Conservation (phyloP, 2,888 invertebrate genomes). For the Heteromyza rotundicornis region DNA sequence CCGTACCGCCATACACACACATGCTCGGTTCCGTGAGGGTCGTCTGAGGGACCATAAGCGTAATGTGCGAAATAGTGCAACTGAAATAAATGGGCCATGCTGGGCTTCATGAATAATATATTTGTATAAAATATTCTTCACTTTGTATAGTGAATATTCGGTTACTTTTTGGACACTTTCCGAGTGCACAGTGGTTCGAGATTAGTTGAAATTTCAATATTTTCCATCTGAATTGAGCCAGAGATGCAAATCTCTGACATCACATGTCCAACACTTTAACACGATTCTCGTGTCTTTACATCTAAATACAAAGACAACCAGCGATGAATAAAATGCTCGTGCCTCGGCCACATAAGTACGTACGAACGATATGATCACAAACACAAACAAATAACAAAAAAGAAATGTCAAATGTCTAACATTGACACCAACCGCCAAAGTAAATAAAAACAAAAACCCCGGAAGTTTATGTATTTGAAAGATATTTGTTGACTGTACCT, state of each 20-base stretch:
- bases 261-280: background rate
- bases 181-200: too few relatives aligned
- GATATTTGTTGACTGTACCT: too few relatives aligned
- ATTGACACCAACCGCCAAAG: background rate
- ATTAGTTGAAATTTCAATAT: too few relatives aligned
- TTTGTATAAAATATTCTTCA: too few relatives aligned
- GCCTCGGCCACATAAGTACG: background rate
- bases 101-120: background rate
- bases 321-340: background rate
- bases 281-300: background rate
- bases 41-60: too few relatives aligned
- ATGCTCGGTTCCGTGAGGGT: background rate
- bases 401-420: background rate
- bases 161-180: too few relatives aligned
- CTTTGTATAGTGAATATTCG: too few relatives aligned
- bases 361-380: background rate
- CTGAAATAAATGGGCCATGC: background rate
- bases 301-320: background rate
- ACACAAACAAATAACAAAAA: too few relatives aligned
- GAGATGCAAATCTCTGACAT: too few relatives aligned
- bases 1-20: too few relatives aligned
- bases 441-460: background rate
- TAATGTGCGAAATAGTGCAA: constrained; percentile 1
- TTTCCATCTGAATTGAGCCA: too few relatives aligned
- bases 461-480: background rate